Conservation (phyloP, 2,888 invertebrate genomes). For the Chloromyia formosa region DNA sequence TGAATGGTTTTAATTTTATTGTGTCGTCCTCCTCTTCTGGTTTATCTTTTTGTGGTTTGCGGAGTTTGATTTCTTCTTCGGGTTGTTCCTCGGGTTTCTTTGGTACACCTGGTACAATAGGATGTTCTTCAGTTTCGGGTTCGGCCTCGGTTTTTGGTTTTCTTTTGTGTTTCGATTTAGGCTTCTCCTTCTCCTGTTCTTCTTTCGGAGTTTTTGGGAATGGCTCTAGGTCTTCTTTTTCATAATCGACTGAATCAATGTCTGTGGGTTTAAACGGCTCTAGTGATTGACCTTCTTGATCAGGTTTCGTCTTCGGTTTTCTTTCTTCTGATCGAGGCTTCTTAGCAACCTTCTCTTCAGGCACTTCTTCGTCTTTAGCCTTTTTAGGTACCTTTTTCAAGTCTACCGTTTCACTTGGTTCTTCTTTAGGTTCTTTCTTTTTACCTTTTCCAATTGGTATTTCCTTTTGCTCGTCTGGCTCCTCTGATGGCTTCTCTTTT, state of each 20-base stretch:
- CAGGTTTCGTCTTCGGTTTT: conserved; percentile 57
- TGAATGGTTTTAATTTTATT: conserved; percentile 58
- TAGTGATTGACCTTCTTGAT: conserved; percentile 57
- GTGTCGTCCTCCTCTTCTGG: conserved; percentile 57
- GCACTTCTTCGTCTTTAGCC: conserved; percentile 56
- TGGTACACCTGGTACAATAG: conserved; percentile 64
- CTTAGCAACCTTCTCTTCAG: conserved; percentile 45
- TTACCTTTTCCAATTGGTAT: conserved; percentile 67
- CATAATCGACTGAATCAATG: conserved; percentile 46
- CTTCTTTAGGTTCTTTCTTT: conserved; percentile 62
- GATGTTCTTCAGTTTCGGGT: conserved; percentile 63
- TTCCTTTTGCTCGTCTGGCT: conserved; percentile 58
- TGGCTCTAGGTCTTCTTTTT: conserved; percentile 51
- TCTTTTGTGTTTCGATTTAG: conserved; percentile 56
- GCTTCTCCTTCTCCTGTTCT: conserved; percentile 49
- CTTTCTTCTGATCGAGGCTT: conserved; percentile 30
- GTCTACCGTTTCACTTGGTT: conserved; percentile 64
- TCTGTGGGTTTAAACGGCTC: conserved; percentile 50
- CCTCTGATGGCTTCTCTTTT: conserved; percentile 52
- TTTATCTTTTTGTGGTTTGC: conserved; percentile 58
- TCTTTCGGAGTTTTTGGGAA: conserved; percentile 59
- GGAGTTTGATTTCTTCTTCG: conserved; percentile 59
- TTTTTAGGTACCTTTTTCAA: conserved; percentile 65
- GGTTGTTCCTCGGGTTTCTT: conserved; percentile 56
- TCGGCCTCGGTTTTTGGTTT: conserved; percentile 57